Percentiles rank a stretch among this genome's conserved stretches.
Evolutionary conservation across 2,888 invertebrate genomes (phyloP).

Genomic region (Spialia ferax): DNA sequence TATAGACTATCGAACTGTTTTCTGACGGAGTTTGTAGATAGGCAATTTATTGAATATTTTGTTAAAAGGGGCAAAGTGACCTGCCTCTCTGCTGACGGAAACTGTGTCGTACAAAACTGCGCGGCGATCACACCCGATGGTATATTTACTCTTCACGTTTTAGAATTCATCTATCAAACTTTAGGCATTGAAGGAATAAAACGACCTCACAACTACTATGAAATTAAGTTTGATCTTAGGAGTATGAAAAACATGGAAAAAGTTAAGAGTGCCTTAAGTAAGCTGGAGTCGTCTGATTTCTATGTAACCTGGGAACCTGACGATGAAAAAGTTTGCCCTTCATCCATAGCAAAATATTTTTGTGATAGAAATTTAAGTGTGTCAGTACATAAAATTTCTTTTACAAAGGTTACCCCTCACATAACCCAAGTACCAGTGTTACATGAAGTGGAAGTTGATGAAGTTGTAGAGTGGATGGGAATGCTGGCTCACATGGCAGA

Average conservation of each 20-base stretch:
- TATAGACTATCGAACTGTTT: constrained; percentile 65
- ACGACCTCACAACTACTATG: constrained; percentile 64
- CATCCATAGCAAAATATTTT: constrained; percentile 78
- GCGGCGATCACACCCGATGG: constrained; percentile 73
- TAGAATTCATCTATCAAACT: constrained; percentile 70
- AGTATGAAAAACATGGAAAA: constrained; percentile 55
- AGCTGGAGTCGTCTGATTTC: constrained; percentile 66
- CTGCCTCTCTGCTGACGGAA: constrained; percentile 63
- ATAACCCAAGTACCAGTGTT: constrained; percentile 65
- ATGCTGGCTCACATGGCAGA: constrained; percentile 65
- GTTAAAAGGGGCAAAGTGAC: constrained; percentile 67
- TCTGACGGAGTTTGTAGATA: constrained; percentile 65
- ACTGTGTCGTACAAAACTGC: constrained; percentile 72
- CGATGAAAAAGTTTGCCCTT: constrained; percentile 69
- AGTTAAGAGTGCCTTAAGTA: constrained; percentile 56
- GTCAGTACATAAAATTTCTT: constrained; percentile 53
- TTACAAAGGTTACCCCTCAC: constrained; percentile 56
- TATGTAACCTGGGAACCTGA: constrained; percentile 69
- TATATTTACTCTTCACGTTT: constrained; percentile 63
- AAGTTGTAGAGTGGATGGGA: constrained; percentile 78
- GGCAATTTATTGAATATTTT: constrained; percentile 70
- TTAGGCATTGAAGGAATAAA: constrained; percentile 74
- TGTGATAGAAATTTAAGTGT: constrained; percentile 61
- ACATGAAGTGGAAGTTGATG: constrained; percentile 64
- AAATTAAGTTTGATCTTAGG: constrained; percentile 68